Evolutionary conservation across 2,888 invertebrate genomes (phyloP).

Genomic region (Galerucella calmariensis): DNA sequence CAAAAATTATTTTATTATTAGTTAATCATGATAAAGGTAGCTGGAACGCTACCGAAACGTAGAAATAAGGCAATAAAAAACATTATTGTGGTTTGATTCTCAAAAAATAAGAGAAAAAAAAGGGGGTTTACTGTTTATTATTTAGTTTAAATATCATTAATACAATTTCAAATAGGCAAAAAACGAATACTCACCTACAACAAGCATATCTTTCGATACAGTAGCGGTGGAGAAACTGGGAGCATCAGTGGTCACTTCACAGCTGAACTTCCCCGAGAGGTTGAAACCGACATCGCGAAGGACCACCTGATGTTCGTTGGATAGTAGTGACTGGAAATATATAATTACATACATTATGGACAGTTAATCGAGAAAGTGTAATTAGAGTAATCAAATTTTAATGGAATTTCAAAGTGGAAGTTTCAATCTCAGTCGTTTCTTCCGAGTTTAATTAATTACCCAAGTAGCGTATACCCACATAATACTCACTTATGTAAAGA

Average conservation of each 20-base stretch:
- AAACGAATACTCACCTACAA: slow-evolving; percentile 74
- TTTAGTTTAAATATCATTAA: not conserved
- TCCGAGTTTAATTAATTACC: not conserved
- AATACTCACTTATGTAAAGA: too few species aligned
- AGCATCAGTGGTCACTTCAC: slow-evolving; percentile 82
- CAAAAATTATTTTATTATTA: too few species aligned
- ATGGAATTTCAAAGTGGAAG: not conserved
- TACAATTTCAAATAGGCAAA: not conserved
- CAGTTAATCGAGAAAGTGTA: not conserved
- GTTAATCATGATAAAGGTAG: too few species aligned
- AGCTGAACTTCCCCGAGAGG: slow-evolving; percentile 82
- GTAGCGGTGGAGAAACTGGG: slow-evolving; percentile 78
- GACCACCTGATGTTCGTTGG: slow-evolving; percentile 80
- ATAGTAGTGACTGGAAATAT: slow-evolving; percentile 74
- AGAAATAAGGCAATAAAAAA: too few species aligned
- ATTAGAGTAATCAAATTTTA: not conserved
- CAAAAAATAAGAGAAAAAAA: too few species aligned
- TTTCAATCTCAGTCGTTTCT: not conserved
- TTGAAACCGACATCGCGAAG: slow-evolving; percentile 76
- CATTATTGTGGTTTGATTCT: too few species aligned
- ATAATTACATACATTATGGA: not conserved
- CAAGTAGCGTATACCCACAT: too few species aligned
- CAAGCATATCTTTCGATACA: slow-evolving; percentile 75
- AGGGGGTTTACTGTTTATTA: too few species aligned
- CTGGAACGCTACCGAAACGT: too few species aligned